Evolutionary conservation across 2,797 vertebrate species (phyloP).

Genomic region (Kryptolebias ocellatus): DNA sequence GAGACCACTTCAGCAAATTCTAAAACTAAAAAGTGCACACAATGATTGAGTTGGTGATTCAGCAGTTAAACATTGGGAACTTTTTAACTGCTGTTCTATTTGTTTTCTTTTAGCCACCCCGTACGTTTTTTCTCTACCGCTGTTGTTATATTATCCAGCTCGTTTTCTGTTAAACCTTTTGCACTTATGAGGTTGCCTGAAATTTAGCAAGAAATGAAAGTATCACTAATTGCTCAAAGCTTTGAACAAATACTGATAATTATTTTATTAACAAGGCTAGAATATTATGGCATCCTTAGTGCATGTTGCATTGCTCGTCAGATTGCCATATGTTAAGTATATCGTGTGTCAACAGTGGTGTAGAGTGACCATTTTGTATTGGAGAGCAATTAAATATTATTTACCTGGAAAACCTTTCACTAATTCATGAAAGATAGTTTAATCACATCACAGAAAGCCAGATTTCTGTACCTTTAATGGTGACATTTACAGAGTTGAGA

Average conservation of each 20-base stretch:
- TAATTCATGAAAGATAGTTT: not conserved
- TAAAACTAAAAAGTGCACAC: too few species aligned
- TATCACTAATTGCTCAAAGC: conserved; percentile 8
- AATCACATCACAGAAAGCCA: not conserved
- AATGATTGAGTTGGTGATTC: too few species aligned
- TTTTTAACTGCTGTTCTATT: too few species aligned
- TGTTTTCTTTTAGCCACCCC: too few species aligned
- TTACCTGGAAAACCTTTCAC: not conserved
- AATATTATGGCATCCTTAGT: not conserved
- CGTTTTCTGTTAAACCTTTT: not conserved
- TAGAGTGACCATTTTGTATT: not conserved
- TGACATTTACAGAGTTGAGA: conserved; percentile 23
- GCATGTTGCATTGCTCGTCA: not conserved
- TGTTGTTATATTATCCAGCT: too few species aligned
- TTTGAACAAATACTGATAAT: not conserved
- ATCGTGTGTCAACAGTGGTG: not conserved
- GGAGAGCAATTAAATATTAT: not conserved
- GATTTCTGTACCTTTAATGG: not conserved
- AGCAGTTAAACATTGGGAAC: too few species aligned
- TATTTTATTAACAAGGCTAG: not conserved
- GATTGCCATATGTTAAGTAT: not conserved
- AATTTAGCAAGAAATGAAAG: not conserved
- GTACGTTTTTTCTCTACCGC: too few species aligned
- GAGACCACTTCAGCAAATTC: too few species aligned
- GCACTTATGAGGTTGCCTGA: not conserved